Percentiles rank a stretch among this genome's conserved stretches.
These are phyloP conservation scores for Nomada fabriciana DNA, from an alignment of 2,888 invertebrate genomes.

Conservation along the genomic window DNA sequence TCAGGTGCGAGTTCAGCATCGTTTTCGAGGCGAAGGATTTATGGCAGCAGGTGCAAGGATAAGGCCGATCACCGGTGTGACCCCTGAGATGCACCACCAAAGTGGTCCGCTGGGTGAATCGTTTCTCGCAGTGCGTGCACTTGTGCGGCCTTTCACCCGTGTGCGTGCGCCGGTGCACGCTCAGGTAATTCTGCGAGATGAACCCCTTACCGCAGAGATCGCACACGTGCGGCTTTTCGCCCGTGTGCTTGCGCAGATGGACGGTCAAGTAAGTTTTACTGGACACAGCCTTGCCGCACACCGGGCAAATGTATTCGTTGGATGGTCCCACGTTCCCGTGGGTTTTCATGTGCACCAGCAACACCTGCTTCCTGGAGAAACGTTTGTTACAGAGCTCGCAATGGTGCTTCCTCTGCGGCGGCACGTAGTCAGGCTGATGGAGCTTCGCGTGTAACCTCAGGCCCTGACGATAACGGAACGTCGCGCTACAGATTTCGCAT, in stretches of 20 bases:
- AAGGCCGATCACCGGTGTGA: constrained; percentile 82
- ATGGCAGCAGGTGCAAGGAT: constrained; percentile 81
- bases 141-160: constrained; percentile 83
- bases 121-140: constrained; percentile 81
- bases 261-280: constrained; percentile 87
- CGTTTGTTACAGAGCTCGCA: constrained; percentile 83
- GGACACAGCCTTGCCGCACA: constrained; percentile 87
- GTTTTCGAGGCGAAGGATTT: constrained; percentile 83
- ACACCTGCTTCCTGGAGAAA: constrained; percentile 82
- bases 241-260: constrained; percentile 87
- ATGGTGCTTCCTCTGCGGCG: constrained; percentile 82
- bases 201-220: constrained; percentile 83
- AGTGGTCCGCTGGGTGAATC: constrained; percentile 83
- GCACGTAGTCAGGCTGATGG: constrained; percentile 83
- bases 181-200: constrained; percentile 82
- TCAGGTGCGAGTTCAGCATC: constrained; percentile 83
- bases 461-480: constrained; percentile 82
- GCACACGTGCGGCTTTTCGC: constrained; percentile 88
- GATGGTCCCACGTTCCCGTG: constrained; percentile 80
- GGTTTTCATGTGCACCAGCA: constrained; percentile 83
- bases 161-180: constrained; percentile 82
- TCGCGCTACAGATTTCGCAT: constrained; percentile 82
- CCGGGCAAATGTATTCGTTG: constrained; percentile 87
- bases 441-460: constrained; percentile 81
- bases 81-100: constrained; percentile 82